These are phyloP conservation scores for Sphinx pinastri DNA, from an alignment of 2,888 invertebrate species.

Conservation along the genomic window DNA sequence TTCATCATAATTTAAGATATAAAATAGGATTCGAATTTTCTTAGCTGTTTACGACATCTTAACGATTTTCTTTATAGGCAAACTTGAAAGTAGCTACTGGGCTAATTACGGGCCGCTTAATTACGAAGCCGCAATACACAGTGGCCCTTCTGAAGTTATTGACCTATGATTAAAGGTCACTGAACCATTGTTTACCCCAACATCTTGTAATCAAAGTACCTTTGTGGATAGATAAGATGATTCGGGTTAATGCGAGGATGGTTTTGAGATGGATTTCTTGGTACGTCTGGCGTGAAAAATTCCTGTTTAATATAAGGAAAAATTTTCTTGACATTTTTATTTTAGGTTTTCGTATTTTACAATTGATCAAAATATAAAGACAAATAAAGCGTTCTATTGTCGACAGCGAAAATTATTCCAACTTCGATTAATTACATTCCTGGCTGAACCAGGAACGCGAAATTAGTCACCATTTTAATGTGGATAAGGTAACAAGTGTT, in stretches of 20 bases:
- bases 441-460: too few species aligned
- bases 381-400: too few species aligned
- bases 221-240: not conserved
- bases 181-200: conserved; percentile 21
- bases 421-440: too few species aligned
- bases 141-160: conserved; percentile 15
- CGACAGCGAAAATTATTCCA: too few species aligned
- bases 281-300: not conserved
- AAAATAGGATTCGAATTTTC: not conserved
- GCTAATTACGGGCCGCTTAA: not conserved
- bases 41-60: not conserved
- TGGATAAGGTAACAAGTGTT: too few species aligned
- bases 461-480: too few species aligned
- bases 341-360: too few species aligned
- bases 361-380: too few species aligned
- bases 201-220: conserved; percentile 7
- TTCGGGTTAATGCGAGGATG: not conserved
- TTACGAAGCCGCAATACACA: conserved; percentile 12
- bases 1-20: not conserved
- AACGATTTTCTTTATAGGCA: not conserved
- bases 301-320: too few species aligned
- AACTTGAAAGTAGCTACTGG: conserved; percentile 13
- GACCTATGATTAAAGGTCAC: conserved; percentile 22
- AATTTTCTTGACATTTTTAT: too few species aligned
- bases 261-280: not conserved